Percentiles rank a stretch among this genome's conserved stretches.
Evolutionary conservation across 1,140 invertebrate species (phyloP).

Genomic region (Caenorhabditis briggsae): DNA sequence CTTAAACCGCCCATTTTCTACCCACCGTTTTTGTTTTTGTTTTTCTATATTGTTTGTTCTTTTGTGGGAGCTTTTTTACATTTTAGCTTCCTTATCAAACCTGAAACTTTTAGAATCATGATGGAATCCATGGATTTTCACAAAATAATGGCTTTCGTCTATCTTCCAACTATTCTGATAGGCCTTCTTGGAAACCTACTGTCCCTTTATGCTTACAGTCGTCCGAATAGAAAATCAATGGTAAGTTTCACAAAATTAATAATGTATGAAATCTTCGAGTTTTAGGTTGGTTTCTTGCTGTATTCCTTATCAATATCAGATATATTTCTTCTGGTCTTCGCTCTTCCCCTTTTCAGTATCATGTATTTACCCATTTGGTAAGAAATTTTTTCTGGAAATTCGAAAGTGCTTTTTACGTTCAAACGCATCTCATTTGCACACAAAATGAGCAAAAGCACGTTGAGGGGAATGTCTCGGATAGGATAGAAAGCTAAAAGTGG

Average conservation of each 20-base stretch:
- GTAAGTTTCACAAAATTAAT: not conserved
- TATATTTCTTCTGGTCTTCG: constrained; percentile 43
- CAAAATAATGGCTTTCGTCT: constrained; percentile 39
- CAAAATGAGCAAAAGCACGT: constrained; percentile 47
- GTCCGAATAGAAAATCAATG: constrained; percentile 39
- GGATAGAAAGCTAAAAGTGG: not conserved
- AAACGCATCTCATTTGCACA: constrained; percentile 39
- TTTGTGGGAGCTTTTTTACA: not conserved
- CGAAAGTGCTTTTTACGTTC: not conserved
- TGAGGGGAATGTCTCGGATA: not conserved
- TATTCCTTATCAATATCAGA: constrained; percentile 29
- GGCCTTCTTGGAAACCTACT: constrained; percentile 8
- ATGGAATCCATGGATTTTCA: constrained; percentile 48
- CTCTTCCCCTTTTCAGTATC: constrained; percentile 47
- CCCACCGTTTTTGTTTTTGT: not conserved
- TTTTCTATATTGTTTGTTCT: constrained; percentile 17
- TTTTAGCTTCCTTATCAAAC: not conserved
- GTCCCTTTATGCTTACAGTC: constrained; percentile 34
- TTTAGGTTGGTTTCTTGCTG: constrained; percentile 25
- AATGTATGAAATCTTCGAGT: not conserved
- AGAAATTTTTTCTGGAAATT: constrained; percentile 5
- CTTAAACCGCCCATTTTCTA: not conserved
- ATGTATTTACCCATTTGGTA: constrained; percentile 51
- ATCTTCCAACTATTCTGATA: constrained; percentile 10
- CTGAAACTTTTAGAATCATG: not conserved